Base-by-base conservation (phyloP, 2,888 invertebrate genomes). In the Pseudococcus viburni region DNA sequence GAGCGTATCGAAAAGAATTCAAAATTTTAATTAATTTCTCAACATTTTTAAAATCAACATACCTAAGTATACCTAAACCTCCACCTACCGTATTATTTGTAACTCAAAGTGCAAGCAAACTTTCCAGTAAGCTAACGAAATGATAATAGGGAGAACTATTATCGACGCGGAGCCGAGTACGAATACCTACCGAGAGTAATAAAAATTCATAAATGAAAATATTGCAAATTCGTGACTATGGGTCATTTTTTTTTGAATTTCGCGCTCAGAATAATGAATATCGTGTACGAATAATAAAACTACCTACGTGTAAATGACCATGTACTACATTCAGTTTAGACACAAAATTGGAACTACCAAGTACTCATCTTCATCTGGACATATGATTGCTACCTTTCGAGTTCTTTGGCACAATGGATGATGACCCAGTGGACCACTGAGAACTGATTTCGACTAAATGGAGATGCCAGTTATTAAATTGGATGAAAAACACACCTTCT, bases 21-120 rank as follows among this genome's bases (percentile, higher is more conserved):
- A 46, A 80, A 80, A 80, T 80, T 80, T n/a, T 80, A 80, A 80
- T 80, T 42, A 80, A 80, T 59, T 59, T 59, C 4, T n/a, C 11
- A 59, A 19, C 19, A 59, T 19, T 51, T 51, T 51, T 33, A 33
- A 15, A 51, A 17, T 51, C 12, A 51, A 17, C 51, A 17, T 51
- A 51, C 11, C 8, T 51, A 12, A 7, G 17, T 51, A 51, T 51
- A 73, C 7, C 68, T 11, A 33, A 33, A 33, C 26, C 26, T 33
- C 26, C 3, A 33, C 3, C 26, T 33, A 33, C 26, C 26, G 26
- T 33, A 33, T 33, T 33, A 33, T 33, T 33, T 33, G 26, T 33
- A 33, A 33, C 26, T 3, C 26, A 33, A 33, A 33, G 26, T 33
- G 26, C 26, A 33, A 33, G 26, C 1, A 33, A 33, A 33, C 1